Conservation (phyloP, 2,113 vertebrate species). For the Caranx melampygus region DNA sequence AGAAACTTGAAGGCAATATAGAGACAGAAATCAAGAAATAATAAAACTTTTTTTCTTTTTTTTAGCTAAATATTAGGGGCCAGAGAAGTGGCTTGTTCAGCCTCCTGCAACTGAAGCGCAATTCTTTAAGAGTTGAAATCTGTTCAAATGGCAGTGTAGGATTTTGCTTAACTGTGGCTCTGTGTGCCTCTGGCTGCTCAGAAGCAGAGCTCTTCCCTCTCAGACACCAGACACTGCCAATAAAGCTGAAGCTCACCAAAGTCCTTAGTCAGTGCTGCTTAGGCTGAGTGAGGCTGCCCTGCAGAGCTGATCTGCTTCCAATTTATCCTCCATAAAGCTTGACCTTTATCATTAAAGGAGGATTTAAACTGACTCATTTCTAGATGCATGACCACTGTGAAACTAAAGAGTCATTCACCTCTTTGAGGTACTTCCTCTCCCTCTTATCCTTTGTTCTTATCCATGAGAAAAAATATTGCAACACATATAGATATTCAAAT, state of each 20-base stretch:
- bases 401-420: constrained; percentile 41
- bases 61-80: constrained; percentile 64
- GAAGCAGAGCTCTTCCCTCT: constrained; percentile 38
- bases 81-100: constrained; percentile 46
- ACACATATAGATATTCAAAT: constrained; percentile 20
- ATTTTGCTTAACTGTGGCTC: constrained; percentile 37
- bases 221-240: constrained; percentile 44
- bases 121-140: constrained; percentile 52
- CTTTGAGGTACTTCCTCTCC: constrained; percentile 4
- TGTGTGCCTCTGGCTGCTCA: constrained; percentile 36
- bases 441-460: constrained; percentile 10
- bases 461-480: constrained; percentile 6
- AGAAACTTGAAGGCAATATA: constrained; percentile 58
- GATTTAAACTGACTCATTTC: constrained; percentile 50
- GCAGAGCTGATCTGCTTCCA: constrained; percentile 57
- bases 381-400: constrained; percentile 19
- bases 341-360: constrained; percentile 62
- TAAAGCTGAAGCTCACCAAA: constrained; percentile 44
- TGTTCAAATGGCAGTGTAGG: constrained; percentile 41
- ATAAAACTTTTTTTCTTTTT: constrained; percentile 38
- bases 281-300: constrained; percentile 46
- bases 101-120: constrained; percentile 27
- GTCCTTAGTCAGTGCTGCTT: constrained; percentile 49
- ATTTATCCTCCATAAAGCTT: constrained; percentile 56
- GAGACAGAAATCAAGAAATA: constrained; percentile 70